Percentiles rank a stretch among this genome's conserved stretches.
These are phyloP conservation scores for Leptonema lineaticorne DNA, from an alignment of 1,140 invertebrate species.

Conservation along the genomic window DNA sequence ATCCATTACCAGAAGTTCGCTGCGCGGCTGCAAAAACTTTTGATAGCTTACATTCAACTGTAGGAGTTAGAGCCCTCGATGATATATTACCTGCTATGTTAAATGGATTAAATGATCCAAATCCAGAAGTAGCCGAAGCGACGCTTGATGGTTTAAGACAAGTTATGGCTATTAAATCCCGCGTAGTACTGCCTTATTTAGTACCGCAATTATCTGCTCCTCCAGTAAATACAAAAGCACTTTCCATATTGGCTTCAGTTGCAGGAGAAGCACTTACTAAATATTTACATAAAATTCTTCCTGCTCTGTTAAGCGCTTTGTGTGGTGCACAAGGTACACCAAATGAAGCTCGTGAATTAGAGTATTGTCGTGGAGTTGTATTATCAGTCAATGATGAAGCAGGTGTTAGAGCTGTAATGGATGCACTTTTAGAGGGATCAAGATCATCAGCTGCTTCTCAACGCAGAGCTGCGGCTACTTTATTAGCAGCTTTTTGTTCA, in stretches of 20 bases:
- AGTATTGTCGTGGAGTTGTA: slow-evolving; percentile 91
- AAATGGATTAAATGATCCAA: slow-evolving; percentile 76
- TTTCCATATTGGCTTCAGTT: slow-evolving; percentile 89
- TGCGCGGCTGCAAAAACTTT: slow-evolving; percentile 95
- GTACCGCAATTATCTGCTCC: slow-evolving; percentile 90
- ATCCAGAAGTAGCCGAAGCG: slow-evolving; percentile 73
- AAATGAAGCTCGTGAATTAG: slow-evolving; percentile 76
- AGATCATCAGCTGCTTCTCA: slow-evolving; percentile 65
- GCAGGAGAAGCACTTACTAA: slow-evolving; percentile 91
- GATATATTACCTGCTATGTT: slow-evolving; percentile 94
- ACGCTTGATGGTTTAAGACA: slow-evolving; percentile 93
- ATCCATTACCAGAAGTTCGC: slow-evolving; percentile 89
- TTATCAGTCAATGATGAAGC: slow-evolving; percentile 86
- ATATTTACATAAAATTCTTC: slow-evolving; percentile 88
- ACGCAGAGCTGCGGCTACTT: slow-evolving; percentile 78
- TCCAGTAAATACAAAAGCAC: slow-evolving; percentile 88
- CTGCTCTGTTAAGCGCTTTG: slow-evolving; percentile 82
- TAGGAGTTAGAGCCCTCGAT: slow-evolving; percentile 93
- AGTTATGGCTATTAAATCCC: slow-evolving; percentile 95
- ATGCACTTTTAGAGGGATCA: slow-evolving; percentile 83
- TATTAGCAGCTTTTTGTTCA: slow-evolving; percentile 86
- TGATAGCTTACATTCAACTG: slow-evolving; percentile 91
- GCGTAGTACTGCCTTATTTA: slow-evolving; percentile 92
- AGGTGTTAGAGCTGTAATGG: slow-evolving; percentile 85
- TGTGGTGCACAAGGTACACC: slow-evolving; percentile 68